Base-by-base conservation (phyloP, 2,113 vertebrate species). In the Pycnonotus jocosus region DNA sequence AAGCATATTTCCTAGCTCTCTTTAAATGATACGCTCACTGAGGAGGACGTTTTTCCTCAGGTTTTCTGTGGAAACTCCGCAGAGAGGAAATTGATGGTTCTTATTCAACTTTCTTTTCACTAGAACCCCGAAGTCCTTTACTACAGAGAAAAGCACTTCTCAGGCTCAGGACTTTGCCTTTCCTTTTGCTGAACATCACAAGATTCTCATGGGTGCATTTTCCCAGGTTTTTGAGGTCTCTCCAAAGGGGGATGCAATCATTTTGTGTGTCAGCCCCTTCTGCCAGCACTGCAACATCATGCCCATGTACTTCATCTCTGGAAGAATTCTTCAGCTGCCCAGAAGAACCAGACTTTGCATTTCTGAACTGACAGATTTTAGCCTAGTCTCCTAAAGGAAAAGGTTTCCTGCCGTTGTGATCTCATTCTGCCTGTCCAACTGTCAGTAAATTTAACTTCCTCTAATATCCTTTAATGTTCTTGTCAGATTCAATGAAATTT, bases 391-490 rank as follows among this genome's bases (percentile, higher is more conserved):
- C 24, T 57, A 48, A 81, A 77, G 12, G 9, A 64, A 56, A 60
- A 56, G 2, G 7, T 0, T 69, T 91, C 33, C 35, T 1, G 3
- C 27, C 47, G 40, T 65, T 47, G 61, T 44, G 16, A 14, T 80
- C 45, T 77, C 42, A 31, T 84, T 91, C n/a, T 86, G 11, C 24
- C 45, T 65, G 40, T 73, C n/a, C 68, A 86, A 1, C 16, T 94
- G 77, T 61, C 72, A 73, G 45, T 61, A 84, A 57, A 72, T 65
- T 77, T 86, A 53, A 65, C 22, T 77, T 82, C 18, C 21, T 73
- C 15, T 86, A 86, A 77, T 60, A 81, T 53, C 9, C 15, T 66
- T 91, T 83, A 65, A 81, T 84, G 25, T 76, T 92, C 71, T 58
- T 87, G n/a, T 84, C 77, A 78, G 28, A 84, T 47, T 47, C 21